A percentile compares a stretch with the other conserved stretches of the same genome.
These are phyloP conservation scores for Eulemur mongoz DNA, from an alignment of 2,797 vertebrate genomes.

Conservation along the genomic window DNA sequence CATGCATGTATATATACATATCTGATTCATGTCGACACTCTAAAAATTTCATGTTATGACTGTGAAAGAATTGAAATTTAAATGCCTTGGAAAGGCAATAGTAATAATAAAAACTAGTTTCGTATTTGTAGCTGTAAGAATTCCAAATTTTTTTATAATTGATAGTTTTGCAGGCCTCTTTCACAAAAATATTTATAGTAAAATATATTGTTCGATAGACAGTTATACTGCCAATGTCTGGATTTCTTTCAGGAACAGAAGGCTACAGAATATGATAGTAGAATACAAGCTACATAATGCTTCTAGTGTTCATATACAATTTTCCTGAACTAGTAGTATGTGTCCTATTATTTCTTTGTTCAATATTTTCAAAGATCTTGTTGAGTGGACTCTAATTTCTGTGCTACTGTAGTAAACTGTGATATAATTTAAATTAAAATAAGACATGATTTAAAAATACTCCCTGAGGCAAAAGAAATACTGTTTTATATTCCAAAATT, in stretches of 20 bases:
- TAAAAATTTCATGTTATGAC: not conserved
- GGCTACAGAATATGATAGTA: not conserved
- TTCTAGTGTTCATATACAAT: not conserved
- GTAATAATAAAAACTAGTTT: not conserved
- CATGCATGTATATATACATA: not conserved
- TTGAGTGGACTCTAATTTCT: not conserved
- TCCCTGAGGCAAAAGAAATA: not conserved
- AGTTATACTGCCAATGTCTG: not conserved
- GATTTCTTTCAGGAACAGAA: not conserved
- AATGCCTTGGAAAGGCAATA: not conserved
- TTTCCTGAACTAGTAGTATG: not conserved
- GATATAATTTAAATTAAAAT: slow-evolving; percentile 1
- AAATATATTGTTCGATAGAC: not conserved
- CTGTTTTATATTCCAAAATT: not conserved
- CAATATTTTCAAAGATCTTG: not conserved
- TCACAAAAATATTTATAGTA: not conserved
- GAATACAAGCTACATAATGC: not conserved
- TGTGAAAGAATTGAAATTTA: not conserved
- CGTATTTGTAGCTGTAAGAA: not conserved
- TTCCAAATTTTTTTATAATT: not conserved
- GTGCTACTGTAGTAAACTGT: not conserved
- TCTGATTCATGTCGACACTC: not conserved
- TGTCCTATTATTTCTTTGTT: not conserved
- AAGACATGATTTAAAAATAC: not conserved
- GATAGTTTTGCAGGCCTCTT: not conserved